These are phyloP conservation scores for Rhyacophila evoluta DNA, from an alignment of 2,888 invertebrate genomes.

Conservation along the genomic window DNA sequence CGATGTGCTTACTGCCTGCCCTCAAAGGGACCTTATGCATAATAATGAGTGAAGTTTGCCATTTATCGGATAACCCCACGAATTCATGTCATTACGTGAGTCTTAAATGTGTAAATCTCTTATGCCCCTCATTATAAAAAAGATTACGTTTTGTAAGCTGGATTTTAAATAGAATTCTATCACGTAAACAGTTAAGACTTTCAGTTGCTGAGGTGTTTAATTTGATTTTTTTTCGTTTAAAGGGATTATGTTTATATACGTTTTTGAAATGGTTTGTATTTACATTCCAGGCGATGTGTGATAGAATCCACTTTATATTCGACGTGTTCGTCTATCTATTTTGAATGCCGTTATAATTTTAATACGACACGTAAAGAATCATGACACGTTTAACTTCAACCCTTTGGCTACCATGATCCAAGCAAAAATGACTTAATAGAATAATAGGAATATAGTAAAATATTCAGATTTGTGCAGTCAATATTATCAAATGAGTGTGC, in stretches of 20 bases:
- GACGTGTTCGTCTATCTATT: not conserved
- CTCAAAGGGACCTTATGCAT: not conserved
- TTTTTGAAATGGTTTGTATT: not conserved
- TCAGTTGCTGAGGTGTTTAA: not conserved
- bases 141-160: not conserved
- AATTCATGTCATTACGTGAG: not conserved
- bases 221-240: not conserved
- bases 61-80: constrained; percentile 1
- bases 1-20: not conserved
- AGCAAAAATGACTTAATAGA: no score
- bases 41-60: not conserved
- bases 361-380: no score
- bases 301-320: not conserved
- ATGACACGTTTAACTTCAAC: no score
- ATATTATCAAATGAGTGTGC: no score
- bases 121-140: not conserved
- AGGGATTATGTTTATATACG: not conserved
- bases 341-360: no score
- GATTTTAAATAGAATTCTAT: not conserved
- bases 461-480: no score
- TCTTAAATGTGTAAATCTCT: constrained; percentile 15
- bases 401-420: no score
- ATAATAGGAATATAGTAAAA: no score
- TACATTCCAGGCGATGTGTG: not conserved
- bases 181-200: not conserved